Base-by-base conservation (phyloP, 2,113 vertebrate genomes). In the Glaucomys volans region DNA sequence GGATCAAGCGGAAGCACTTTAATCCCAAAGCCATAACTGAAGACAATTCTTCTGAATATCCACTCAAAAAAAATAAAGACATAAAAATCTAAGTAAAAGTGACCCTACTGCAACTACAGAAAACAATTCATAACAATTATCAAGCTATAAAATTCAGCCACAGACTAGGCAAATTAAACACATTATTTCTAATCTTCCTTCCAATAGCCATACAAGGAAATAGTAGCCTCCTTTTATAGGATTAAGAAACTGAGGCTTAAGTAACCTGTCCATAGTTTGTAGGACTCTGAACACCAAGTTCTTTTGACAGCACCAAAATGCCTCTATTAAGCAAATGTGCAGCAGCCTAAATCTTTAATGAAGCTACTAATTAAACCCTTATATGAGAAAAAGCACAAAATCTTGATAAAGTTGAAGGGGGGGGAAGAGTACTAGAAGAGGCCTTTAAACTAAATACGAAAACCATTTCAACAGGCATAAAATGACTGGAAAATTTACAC, bases 1-100 rank as follows among this genome's bases (percentile, higher is more conserved):
- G 98, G 81, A 99, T 96, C 8, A 98, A 87, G 4, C 97, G 98
- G 84, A 99, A 96, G 37, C 98, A 98, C 52, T 98, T 97, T 16
- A 99, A 91, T 0, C 98, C 98, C 98, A 97, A 13, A 0, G 98
- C 98, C 98, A 98, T 98, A 0, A 0, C 5, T 32, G 13, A 44
- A 94, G 42, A 95, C 66, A 37, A n/a, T 74, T 5, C 72, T 52
- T 74, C 47, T n/a, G 85, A 94, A 90, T 82, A 57, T 81, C 97
- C 94, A 96, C 2, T 64, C 77, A 47, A 96, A 86, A 91, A 18
- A 54, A 95, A 14, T 30, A 87, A 62, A 93, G 54, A 96, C 66
- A 94, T 67, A 96, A 84, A 91, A 74, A 89, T 50, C 7, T 59
- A 71, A 91, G 74, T 79, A 82, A 95, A 84, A 91, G 5, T 82